Evolutionary conservation across 1,140 invertebrate species (phyloP).

Genomic region (Trachymyrmex cornetzi): DNA sequence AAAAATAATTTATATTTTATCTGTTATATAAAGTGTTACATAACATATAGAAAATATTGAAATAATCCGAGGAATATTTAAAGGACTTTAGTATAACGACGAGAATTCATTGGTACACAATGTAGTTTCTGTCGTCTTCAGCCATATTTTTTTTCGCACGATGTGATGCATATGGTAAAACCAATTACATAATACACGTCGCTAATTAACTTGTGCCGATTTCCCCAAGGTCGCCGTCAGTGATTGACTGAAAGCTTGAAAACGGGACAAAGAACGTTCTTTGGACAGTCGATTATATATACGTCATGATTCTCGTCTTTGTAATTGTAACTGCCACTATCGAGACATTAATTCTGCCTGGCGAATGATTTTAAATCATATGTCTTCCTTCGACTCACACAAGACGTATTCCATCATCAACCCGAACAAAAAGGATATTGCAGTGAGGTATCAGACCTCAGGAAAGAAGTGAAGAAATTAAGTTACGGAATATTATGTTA

Average conservation of each 20-base stretch:
- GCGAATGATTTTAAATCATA: constrained; percentile 55
- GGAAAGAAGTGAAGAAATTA: constrained; percentile 21
- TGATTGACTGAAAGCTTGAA: constrained; percentile 23
- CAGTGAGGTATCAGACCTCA: constrained; percentile 19
- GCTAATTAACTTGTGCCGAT: constrained; percentile 66
- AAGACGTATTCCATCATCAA: constrained; percentile 39
- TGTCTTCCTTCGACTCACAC: constrained; percentile 33
- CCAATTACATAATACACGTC: constrained; percentile 62
- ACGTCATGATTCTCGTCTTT: constrained; percentile 43
- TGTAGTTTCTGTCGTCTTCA: constrained; percentile 22
- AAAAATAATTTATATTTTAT: not conserved
- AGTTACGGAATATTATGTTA: constrained; percentile 43
- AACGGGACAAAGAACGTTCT: constrained; percentile 43
- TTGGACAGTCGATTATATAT: constrained; percentile 32
- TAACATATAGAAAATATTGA: not conserved
- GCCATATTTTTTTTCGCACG: constrained; percentile 40
- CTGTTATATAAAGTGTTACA: not conserved
- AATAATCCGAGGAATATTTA: not conserved
- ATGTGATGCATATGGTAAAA: constrained; percentile 43
- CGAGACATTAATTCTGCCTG: constrained; percentile 47
- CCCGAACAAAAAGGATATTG: constrained; percentile 23
- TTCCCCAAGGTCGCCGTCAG: constrained; percentile 50
- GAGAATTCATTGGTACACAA: constrained; percentile 16
- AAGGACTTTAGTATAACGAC: not conserved
- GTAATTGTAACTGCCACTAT: constrained; percentile 58